Evolutionary conservation across 1,140 invertebrate genomes (phyloP).

Genomic region (Coelopa frigida): DNA sequence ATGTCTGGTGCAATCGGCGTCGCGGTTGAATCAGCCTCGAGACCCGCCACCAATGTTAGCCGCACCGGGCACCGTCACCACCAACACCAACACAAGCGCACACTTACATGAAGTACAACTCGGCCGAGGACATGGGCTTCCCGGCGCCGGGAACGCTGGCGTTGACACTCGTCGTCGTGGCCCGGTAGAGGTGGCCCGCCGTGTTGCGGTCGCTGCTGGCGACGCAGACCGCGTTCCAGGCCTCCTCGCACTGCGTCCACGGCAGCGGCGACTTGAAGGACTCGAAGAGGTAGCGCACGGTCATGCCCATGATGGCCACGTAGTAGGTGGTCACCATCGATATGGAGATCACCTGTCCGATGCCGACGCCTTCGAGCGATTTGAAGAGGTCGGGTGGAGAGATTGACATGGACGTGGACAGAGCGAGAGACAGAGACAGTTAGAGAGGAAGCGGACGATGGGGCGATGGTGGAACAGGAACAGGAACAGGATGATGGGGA

Average conservation of each 20-base stretch:
- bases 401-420: not conserved
- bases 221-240: constrained; percentile 51
- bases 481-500: not conserved
- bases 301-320: constrained; percentile 64
- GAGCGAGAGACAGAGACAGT: not conserved
- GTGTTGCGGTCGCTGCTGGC: constrained; percentile 24
- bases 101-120: constrained; percentile 41
- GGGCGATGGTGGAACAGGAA: too few species aligned
- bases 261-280: constrained; percentile 57
- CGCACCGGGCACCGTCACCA: too few species aligned
- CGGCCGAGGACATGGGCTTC: constrained; percentile 31
- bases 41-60: too few species aligned
- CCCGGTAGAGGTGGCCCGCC: not conserved
- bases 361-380: constrained; percentile 57
- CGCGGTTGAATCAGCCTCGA: too few species aligned
- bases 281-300: constrained; percentile 58
- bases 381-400: not conserved
- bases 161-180: not conserved
- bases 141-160: not conserved
- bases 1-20: too few species aligned
- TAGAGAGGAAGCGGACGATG: not conserved
- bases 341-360: constrained; percentile 64
- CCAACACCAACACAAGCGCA: too few species aligned
- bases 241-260: constrained; percentile 58
- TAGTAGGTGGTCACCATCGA: constrained; percentile 66